phyloP scores from a whole-genome alignment of 2,797 vertebrate genomes.

The Falco biarmicus region DNA sequence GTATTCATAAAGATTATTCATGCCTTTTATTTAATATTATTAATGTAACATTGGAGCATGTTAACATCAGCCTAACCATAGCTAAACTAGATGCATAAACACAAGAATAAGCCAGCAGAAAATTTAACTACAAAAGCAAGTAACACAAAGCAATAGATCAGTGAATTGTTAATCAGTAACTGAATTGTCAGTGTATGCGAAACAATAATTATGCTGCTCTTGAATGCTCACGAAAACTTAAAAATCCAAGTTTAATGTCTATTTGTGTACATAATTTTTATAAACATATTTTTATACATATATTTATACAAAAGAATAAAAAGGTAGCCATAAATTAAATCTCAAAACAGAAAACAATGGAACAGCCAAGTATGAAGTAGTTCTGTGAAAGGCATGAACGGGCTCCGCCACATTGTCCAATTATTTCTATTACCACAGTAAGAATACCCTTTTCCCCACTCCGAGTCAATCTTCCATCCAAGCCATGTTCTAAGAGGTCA shows the following conservation, averaged over 20 bases:
- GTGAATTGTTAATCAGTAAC: neutral
- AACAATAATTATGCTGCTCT: neutral
- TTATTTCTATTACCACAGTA: neutral
- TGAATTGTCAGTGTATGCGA: neutral
- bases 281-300: neutral
- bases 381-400: neutral
- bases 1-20: neutral
- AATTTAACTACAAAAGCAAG: neutral
- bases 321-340: neutral
- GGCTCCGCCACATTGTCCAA: neutral
- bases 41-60: neutral
- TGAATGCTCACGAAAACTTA: neutral
- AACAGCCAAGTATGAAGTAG: neutral
- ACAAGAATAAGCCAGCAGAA: neutral
- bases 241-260: neutral
- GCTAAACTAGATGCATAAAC: neutral
- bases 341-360: neutral
- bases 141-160: neutral
- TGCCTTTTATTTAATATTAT: neutral
- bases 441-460: neutral
- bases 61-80: neutral
- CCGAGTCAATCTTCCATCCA: neutral
- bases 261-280: neutral
- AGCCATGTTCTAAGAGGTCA: neutral
- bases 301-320: neutral